Evolutionary conservation across 2,888 invertebrate species (phyloP), one percentile per base, ranked within the genome.

Genomic region (Galerucella nymphaeae): DNA sequence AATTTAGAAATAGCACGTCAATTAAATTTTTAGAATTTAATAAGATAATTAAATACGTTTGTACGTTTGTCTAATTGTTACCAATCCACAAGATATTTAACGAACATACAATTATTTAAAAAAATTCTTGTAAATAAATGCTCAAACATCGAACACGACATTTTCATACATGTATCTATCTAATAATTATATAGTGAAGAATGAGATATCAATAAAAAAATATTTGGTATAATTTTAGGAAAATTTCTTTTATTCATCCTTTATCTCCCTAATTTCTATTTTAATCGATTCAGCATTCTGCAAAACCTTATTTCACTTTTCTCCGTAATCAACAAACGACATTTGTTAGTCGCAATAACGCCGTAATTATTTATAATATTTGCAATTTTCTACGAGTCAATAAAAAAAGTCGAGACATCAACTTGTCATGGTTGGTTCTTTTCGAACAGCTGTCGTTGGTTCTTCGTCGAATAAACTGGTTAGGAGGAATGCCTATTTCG

Each of bases 381-480:
- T 65, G 68, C 75, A 67, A 73, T 76, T 76, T 76, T 76, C 75
- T 74, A 72, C 67, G 16, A 58, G 66, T 68, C 64, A 65, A 72
- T 72, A 74, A 59, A 76, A 76, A 74, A 76, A 76, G 74, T 67
- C 30, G 66, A 67, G 71, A 69, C 74, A 76, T 74, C 73, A 73
- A 70, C 57, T 70, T 64, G 70, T 70, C 70, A 70, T 70, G 70
- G 70, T 70, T 64, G 63, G 55, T 20, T 64, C 57, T 77, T 80
- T 79, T 79, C 76, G 74, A 78, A 75, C 80, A 80, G 77, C 79
- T 80, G 80, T 80, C 76, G 79, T 73, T 65, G 65, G 53, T 71
- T 78, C 77, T 76, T 77, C 75, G 72, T 75, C 75, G 77, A 80
- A 77, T 77, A 76, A 78, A 79, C 79, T 75, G 78, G 80, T 79